phyloP scores from a whole-genome alignment of 2,113 vertebrate genomes.

The Sapajus apella region DNA sequence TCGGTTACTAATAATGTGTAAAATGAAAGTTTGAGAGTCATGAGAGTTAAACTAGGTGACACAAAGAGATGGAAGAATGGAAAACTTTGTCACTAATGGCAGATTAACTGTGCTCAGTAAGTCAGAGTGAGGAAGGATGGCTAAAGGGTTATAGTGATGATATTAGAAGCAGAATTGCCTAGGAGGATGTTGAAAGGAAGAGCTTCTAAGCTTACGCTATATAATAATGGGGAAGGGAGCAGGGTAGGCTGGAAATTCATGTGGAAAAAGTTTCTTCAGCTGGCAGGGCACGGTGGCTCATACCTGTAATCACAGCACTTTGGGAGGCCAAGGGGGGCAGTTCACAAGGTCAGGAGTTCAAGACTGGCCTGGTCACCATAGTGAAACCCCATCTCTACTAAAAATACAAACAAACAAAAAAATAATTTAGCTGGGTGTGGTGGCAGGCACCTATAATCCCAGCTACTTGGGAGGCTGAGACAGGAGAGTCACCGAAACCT shows the following conservation, averaged over 20 bases:
- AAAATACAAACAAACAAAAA: too few relatives aligned
- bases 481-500: too few relatives aligned
- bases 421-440: too few relatives aligned
- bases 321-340: too few relatives aligned
- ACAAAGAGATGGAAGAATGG: neutral
- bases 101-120: neutral
- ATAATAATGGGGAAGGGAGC: neutral
- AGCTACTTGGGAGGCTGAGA: too few relatives aligned
- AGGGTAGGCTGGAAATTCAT: neutral
- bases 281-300: too few relatives aligned
- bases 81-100: neutral
- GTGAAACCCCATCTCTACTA: too few relatives aligned
- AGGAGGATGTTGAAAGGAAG: neutral
- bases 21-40: neutral
- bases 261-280: neutral
- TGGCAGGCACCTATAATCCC: too few relatives aligned
- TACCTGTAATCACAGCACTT: too few relatives aligned
- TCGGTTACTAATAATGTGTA: neutral
- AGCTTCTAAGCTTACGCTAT: neutral
- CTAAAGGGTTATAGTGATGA: neutral
- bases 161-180: neutral
- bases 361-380: too few relatives aligned
- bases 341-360: too few relatives aligned
- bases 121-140: neutral
- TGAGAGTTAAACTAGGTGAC: neutral